A percentile compares a stretch with the other conserved stretches of the same genome.
Evolutionary conservation across 2,888 invertebrate species (phyloP).

Genomic region (Colletes collaris): DNA sequence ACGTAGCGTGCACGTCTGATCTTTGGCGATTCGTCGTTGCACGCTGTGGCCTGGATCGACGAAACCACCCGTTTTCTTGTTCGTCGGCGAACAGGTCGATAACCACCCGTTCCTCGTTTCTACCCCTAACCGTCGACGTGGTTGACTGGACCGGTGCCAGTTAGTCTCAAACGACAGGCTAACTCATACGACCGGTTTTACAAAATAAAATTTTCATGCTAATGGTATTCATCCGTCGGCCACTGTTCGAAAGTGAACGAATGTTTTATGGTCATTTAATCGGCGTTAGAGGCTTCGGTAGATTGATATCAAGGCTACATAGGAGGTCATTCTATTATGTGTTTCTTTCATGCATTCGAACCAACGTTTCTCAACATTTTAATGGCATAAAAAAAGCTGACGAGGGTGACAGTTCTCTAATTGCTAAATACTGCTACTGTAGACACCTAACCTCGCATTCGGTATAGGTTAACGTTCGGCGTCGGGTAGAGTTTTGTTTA

Average conservation of each 20-base stretch:
- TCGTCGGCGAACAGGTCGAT: conserved; percentile 42
- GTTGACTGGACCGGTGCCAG: conserved; percentile 54
- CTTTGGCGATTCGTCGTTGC: background rate
- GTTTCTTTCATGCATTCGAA: background rate
- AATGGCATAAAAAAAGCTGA: too few relatives aligned
- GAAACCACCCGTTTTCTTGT: conserved; percentile 12
- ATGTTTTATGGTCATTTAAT: background rate
- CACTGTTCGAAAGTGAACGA: background rate
- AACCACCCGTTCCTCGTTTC: conserved; percentile 33
- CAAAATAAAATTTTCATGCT: conserved; percentile 14
- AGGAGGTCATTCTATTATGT: background rate
- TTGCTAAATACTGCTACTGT: too few relatives aligned
- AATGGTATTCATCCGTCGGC: conserved; percentile 25
- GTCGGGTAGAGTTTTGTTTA: background rate
- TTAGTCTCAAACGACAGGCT: conserved; percentile 33
- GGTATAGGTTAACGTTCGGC: background rate
- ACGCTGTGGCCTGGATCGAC: background rate
- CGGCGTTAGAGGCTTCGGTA: background rate
- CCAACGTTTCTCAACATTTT: too few relatives aligned
- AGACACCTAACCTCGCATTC: too few relatives aligned
- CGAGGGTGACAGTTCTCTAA: too few relatives aligned
- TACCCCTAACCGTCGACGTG: conserved; percentile 31
- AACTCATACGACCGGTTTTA: conserved; percentile 41
- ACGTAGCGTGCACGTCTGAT: background rate
- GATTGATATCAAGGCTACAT: background rate